Conservation (phyloP, 2,888 invertebrate species). For the Limnephilus lunatus region DNA sequence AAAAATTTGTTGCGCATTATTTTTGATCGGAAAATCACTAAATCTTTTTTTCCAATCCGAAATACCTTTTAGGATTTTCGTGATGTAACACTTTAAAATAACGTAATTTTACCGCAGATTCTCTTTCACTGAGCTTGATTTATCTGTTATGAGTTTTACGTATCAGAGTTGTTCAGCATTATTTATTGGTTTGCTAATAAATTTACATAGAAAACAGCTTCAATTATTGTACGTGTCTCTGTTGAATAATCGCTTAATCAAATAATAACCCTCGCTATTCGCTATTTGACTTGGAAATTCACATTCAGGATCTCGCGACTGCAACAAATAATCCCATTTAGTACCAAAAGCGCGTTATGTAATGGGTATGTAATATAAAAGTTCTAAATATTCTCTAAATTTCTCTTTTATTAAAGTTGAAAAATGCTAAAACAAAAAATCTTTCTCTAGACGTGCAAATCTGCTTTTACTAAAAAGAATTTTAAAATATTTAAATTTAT, state of each 20-base stretch:
- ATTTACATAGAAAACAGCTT: constrained; percentile 6
- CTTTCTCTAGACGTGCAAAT: no score
- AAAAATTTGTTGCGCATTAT: neutral
- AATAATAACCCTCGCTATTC: neutral
- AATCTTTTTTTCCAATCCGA: neutral
- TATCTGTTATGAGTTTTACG: constrained; percentile 7
- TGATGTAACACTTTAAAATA: constrained; percentile 37
- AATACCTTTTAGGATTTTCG: neutral
- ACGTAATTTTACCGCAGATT: neutral
- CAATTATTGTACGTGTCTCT: neutral
- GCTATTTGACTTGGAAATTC: neutral
- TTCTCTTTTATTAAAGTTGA: no score
- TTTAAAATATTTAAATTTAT: no score
- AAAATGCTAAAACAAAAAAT: no score
- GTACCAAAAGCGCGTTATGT: neutral
- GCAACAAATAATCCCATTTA: neutral
- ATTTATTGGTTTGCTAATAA: constrained; percentile 14
- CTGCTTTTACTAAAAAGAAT: no score
- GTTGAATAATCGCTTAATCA: neutral
- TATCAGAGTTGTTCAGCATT: constrained; percentile 8
- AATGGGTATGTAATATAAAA: neutral
- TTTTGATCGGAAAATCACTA: neutral
- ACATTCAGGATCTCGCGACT: no score
- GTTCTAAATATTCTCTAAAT: no score
- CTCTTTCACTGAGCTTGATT: constrained; percentile 31